Percentiles rank a stretch among this genome's conserved stretches.
Conservation (phyloP, 2,888 invertebrate genomes). For the Drosophila ezoana region DNA sequence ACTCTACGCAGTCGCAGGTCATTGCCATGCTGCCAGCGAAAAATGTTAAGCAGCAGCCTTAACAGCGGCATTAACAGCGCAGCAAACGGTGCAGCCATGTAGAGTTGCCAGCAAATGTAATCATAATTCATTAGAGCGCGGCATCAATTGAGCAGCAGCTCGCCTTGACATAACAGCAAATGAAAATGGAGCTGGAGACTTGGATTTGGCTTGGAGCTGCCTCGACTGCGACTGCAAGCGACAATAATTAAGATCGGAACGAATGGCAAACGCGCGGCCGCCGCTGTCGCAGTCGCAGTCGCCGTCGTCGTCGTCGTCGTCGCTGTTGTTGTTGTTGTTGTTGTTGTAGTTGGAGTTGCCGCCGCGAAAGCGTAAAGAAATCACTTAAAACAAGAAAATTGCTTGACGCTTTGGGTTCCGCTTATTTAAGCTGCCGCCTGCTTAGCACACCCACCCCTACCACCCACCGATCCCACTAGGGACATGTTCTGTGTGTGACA, state of each 20-base stretch:
- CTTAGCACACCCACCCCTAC: constrained; percentile 11
- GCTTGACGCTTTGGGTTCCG: constrained; percentile 58
- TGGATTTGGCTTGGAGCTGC: constrained; percentile 37
- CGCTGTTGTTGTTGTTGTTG: not conserved
- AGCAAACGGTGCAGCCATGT: constrained; percentile 39
- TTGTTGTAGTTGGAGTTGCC: constrained; percentile 30
- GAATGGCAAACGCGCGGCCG: constrained; percentile 47
- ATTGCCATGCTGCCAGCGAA: constrained; percentile 67
- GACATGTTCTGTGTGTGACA: constrained; percentile 41
- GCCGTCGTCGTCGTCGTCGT: not conserved
- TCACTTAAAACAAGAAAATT: constrained; percentile 68
- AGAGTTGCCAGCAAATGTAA: constrained; percentile 59
- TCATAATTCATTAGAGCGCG: constrained; percentile 72
- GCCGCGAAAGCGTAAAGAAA: constrained; percentile 77
- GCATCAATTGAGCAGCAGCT: constrained; percentile 62
- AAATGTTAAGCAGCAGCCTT: constrained; percentile 31
- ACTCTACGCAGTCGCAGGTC: constrained; percentile 76
- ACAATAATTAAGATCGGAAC: constrained; percentile 78
- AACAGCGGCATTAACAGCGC: constrained; percentile 53
- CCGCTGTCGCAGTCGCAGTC: not conserved
- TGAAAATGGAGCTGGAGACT: constrained; percentile 37
- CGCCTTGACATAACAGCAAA: constrained; percentile 67
- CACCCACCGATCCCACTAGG: not conserved
- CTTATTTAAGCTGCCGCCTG: constrained; percentile 49
- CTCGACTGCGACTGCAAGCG: constrained; percentile 43